Conservation (phyloP, 1,140 invertebrate species). For the Brachionus paranguensis region DNA sequence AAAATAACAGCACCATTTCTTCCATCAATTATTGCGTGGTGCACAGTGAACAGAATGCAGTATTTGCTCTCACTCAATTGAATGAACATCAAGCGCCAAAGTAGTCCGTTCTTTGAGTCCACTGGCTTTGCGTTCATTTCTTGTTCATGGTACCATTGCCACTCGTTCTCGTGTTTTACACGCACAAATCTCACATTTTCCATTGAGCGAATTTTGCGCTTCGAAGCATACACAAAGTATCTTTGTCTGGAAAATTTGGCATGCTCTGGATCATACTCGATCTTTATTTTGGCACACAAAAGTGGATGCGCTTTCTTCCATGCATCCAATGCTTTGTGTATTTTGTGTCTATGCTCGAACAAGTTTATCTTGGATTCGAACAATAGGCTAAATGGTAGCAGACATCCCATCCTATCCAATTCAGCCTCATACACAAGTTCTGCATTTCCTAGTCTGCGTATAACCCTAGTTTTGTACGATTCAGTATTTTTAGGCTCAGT, state of each 20-base stretch:
- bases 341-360: background rate
- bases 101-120: background rate
- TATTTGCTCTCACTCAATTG: background rate
- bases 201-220: background rate
- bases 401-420: background rate
- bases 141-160: background rate
- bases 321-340: background rate
- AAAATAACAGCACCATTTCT: background rate
- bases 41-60: background rate
- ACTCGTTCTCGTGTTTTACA: background rate
- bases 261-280: background rate
- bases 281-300: background rate
- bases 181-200: background rate
- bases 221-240: constrained; percentile 17
- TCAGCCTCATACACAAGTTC: background rate
- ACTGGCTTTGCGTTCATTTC: background rate
- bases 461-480: background rate
- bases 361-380: constrained; percentile 2
- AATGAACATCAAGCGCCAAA: background rate
- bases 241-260: background rate
- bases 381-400: background rate
- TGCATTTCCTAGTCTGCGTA: background rate
- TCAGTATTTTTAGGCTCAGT: background rate
- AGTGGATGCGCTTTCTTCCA: constrained; percentile 12
- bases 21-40: constrained; percentile 4